Conservation (phyloP, 1,140 invertebrate genomes). For the Palaemon carinicauda region DNA sequence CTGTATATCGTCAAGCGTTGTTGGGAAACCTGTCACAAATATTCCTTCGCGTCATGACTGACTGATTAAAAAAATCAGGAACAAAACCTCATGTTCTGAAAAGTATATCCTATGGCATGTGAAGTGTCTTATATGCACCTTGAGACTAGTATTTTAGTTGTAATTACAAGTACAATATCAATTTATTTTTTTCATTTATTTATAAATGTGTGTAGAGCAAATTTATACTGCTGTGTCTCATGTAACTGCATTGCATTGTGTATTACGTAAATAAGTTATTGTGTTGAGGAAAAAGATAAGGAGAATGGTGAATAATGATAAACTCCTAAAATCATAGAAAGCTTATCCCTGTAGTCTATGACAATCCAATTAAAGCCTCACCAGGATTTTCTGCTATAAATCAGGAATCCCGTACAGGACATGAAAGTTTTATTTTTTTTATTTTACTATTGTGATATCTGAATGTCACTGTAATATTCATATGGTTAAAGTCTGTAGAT, state of each 20-base stretch:
- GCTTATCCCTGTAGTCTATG: not conserved
- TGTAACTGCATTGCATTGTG: conserved; percentile 44
- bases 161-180: conserved; percentile 36
- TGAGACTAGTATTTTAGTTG: conserved; percentile 22
- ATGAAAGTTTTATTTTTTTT: no score
- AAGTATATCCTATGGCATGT: conserved; percentile 34
- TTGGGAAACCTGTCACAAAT: conserved; percentile 18
- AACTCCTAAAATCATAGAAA: not conserved
- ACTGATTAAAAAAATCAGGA: not conserved
- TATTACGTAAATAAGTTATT: conserved; percentile 27
- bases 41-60: not conserved
- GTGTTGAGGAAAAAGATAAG: conserved; percentile 26
- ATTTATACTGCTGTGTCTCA: conserved; percentile 51
- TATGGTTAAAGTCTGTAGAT: no score
- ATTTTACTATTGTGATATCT: no score
- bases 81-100: not conserved
- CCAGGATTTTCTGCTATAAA: no score
- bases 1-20: conserved; percentile 24
- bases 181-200: conserved; percentile 50
- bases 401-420: no score
- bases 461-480: no score
- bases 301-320: not conserved
- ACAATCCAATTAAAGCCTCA: not conserved
- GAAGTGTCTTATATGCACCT: conserved; percentile 48
- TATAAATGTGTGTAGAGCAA: conserved; percentile 45